These are phyloP conservation scores for Drosophila parabipectinata DNA, from an alignment of 1,140 invertebrate genomes.

Conservation along the genomic window DNA sequence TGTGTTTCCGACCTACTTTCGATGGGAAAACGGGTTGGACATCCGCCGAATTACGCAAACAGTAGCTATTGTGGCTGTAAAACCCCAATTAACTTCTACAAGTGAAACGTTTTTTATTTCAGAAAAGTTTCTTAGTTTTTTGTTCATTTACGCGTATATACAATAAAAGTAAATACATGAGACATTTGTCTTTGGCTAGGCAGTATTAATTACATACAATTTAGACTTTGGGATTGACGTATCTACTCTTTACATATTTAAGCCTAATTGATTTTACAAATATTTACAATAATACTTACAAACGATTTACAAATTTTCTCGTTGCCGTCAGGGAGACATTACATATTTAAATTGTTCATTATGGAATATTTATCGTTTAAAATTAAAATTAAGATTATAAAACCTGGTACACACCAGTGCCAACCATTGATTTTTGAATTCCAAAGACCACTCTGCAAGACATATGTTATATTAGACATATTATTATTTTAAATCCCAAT, in stretches of 20 bases:
- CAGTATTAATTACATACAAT: too few species aligned
- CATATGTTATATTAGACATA: background rate
- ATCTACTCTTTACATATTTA: constrained; percentile 3
- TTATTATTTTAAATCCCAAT: background rate
- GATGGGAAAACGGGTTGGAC: too few species aligned
- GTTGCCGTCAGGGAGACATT: background rate
- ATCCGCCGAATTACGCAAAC: background rate
- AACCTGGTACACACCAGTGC: constrained; percentile 34
- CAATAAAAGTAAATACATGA: background rate
- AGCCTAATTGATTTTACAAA: constrained; percentile 9
- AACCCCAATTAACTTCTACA: too few species aligned
- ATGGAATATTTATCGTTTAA: background rate
- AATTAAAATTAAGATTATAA: constrained; percentile 58
- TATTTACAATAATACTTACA: constrained; percentile 30
- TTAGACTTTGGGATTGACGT: background rate
- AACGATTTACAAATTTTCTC: background rate
- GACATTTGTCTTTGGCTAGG: background rate
- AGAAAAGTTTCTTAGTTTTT: background rate
- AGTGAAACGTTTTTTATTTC: too few species aligned
- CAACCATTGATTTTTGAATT: constrained; percentile 51
- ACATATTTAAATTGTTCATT: background rate
- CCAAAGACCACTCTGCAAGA: constrained; percentile 57
- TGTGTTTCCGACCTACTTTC: background rate
- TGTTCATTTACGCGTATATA: background rate
- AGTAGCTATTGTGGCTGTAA: too few species aligned